Evolutionary conservation across 2,888 invertebrate genomes (phyloP).

Genomic region (Caenorhabditis uteleia): DNA sequence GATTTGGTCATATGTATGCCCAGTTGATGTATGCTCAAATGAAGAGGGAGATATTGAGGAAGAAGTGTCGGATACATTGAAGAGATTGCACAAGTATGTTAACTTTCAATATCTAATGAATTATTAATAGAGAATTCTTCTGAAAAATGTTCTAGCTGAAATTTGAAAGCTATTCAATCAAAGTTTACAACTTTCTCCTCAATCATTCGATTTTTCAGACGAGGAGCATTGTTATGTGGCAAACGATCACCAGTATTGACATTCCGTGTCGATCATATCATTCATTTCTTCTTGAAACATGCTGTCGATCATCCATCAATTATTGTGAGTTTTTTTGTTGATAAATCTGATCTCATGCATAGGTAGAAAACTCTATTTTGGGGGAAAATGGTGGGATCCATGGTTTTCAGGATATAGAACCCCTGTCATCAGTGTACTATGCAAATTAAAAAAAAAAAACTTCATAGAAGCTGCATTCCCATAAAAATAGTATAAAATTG

Average conservation of each 20-base stretch:
- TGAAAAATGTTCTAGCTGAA: too few species aligned
- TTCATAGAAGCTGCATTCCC: too few species aligned
- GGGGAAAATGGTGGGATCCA: too few species aligned
- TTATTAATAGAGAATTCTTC: neutral
- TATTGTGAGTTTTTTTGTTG: slow-evolving; percentile 6
- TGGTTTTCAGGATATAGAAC: too few species aligned
- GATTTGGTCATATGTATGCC: slow-evolving; percentile 36
- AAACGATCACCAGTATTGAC: slow-evolving; percentile 13
- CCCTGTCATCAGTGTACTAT: too few species aligned
- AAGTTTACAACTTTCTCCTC: too few species aligned
- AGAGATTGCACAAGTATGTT: slow-evolving; percentile 16
- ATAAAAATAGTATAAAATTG: too few species aligned
- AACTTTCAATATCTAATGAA: neutral
- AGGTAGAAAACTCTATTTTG: too few species aligned
- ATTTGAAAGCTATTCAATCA: too few species aligned
- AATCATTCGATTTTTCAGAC: slow-evolving; percentile 15
- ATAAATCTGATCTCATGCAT: too few species aligned
- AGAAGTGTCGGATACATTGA: slow-evolving; percentile 23
- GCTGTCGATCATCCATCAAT: slow-evolving; percentile 20
- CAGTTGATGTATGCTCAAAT: slow-evolving; percentile 30
- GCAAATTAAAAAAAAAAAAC: too few species aligned
- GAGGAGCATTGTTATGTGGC: slow-evolving; percentile 17
- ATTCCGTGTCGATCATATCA: slow-evolving; percentile 17
- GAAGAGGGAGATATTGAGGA: slow-evolving; percentile 29
- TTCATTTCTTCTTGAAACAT: slow-evolving; percentile 24